Evolutionary conservation across 2,113 vertebrate species (phyloP).

Genomic region (Chrysemys picta): DNA sequence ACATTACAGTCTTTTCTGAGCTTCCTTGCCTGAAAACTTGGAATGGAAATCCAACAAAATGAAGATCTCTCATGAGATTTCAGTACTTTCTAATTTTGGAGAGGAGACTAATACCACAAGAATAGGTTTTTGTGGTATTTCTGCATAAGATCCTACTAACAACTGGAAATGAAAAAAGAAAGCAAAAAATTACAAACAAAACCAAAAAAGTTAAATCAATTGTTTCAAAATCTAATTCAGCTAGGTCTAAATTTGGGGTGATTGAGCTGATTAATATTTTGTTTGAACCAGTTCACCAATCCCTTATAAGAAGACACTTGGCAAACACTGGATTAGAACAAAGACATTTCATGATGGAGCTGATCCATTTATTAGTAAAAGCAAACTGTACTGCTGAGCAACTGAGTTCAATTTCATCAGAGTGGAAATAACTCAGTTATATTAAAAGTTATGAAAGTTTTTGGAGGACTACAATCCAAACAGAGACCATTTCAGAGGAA

Average conservation of each 20-base stretch:
- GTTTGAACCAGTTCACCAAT: background rate
- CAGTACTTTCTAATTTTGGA: background rate
- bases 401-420: background rate
- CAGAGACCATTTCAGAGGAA: background rate
- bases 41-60: background rate
- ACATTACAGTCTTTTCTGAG: background rate
- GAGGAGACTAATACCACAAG: background rate
- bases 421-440: background rate
- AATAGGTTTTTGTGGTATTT: background rate
- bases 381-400: background rate
- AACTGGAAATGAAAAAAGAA: background rate
- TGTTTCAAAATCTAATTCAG: background rate
- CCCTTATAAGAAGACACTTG: background rate
- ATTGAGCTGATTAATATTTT: background rate
- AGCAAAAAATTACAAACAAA: background rate
- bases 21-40: background rate
- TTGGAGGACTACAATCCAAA: background rate
- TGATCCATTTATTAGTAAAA: background rate
- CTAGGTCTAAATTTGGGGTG: background rate
- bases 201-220: background rate
- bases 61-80: background rate
- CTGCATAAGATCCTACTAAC: background rate
- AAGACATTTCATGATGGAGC: background rate
- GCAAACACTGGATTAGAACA: background rate
- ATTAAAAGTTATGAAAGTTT: background rate